A percentile compares a stretch with the other conserved stretches of the same genome.
phyloP scores from a whole-genome alignment of 1,140 invertebrate genomes.

The Maniola jurtina region DNA sequence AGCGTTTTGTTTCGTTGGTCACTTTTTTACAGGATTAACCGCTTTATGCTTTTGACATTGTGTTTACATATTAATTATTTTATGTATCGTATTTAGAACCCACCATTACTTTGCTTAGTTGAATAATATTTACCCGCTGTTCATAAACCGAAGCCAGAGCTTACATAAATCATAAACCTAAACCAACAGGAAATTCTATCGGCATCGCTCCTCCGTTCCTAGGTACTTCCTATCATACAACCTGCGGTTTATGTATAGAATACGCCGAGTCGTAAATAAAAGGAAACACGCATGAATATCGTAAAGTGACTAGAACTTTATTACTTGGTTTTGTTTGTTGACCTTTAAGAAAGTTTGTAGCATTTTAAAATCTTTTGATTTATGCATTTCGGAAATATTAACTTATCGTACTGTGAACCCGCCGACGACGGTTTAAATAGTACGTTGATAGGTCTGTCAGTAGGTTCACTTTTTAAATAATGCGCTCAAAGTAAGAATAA shows the following conservation, averaged over 20 bases:
- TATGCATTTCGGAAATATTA: background rate
- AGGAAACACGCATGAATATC: constrained; percentile 21
- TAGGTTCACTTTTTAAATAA: too few species aligned
- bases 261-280: constrained; percentile 26
- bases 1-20: constrained; percentile 42
- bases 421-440: too few species aligned
- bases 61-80: constrained; percentile 17
- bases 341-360: constrained; percentile 7
- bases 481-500: too few species aligned
- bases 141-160: constrained; percentile 4
- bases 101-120: constrained; percentile 9
- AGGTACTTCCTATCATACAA: constrained; percentile 22
- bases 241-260: constrained; percentile 24
- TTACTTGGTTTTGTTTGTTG: constrained; percentile 6
- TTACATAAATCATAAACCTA: constrained; percentile 24
- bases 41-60: constrained; percentile 38
- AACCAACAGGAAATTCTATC: constrained; percentile 31
- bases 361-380: background rate
- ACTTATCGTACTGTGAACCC: too few species aligned
- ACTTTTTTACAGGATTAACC: constrained; percentile 37
- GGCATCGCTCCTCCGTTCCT: constrained; percentile 17
- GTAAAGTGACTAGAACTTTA: constrained; percentile 7
- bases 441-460: too few species aligned
- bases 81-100: constrained; percentile 7
- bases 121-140: constrained; percentile 1